Conservation (phyloP, 1,140 invertebrate genomes). For the Formica exsecta region DNA sequence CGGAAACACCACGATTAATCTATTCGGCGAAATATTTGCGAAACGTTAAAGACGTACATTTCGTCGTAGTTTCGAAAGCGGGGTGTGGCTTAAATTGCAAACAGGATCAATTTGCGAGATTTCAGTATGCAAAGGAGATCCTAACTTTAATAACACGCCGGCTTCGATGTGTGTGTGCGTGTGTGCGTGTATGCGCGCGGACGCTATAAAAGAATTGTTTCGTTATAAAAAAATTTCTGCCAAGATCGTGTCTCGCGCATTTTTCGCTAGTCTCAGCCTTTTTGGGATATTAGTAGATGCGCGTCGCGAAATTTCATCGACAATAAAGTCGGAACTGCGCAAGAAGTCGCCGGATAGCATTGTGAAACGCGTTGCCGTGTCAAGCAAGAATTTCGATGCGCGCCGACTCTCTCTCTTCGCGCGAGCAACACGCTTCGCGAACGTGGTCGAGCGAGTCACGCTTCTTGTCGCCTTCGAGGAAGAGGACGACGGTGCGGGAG, state of each 20-base stretch:
- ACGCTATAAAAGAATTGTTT: too few relatives aligned
- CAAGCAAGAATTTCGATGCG: slow-evolving; percentile 45
- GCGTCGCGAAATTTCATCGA: slow-evolving; percentile 13
- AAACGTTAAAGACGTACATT: not conserved
- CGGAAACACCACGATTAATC: not conserved
- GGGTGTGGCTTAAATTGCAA: slow-evolving; percentile 42
- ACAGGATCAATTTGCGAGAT: slow-evolving; percentile 34
- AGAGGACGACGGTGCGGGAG: slow-evolving; percentile 15
- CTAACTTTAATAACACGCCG: slow-evolving; percentile 36
- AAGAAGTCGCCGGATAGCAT: slow-evolving; percentile 25
- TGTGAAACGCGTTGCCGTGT: slow-evolving; percentile 33
- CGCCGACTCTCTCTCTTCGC: slow-evolving; percentile 24
- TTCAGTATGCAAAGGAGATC: slow-evolving; percentile 27
- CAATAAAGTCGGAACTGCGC: slow-evolving; percentile 27
- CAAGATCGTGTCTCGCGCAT: not conserved
- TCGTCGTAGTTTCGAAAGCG: slow-evolving; percentile 33
- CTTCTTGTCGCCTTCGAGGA: slow-evolving; percentile 37
- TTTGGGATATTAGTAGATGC: slow-evolving; percentile 1
- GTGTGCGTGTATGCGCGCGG: too few relatives aligned
- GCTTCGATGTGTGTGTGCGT: not conserved
- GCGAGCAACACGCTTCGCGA: not conserved
- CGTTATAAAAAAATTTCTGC: slow-evolving; percentile 28
- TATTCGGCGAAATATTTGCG: not conserved
- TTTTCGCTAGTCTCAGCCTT: slow-evolving; percentile 18
- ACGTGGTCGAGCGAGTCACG: slow-evolving; percentile 38